phyloP scores from a whole-genome alignment of 2,797 vertebrate genomes.

The Hippoglossus hippoglossus region DNA sequence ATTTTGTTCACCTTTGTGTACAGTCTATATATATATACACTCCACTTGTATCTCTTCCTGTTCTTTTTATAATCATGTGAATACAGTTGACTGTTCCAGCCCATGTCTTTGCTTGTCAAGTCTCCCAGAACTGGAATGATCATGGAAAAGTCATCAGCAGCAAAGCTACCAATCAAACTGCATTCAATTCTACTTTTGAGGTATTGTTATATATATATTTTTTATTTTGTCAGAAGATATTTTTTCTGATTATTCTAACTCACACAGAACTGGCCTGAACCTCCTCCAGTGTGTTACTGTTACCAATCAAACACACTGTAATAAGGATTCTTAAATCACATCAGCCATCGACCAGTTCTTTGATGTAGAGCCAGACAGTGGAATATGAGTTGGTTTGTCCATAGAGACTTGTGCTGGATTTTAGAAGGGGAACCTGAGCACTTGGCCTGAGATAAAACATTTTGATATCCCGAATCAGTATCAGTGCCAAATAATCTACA shows the following conservation, averaged over 20 bases:
- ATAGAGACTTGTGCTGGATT: constrained; percentile 29
- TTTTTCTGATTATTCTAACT: too few species aligned
- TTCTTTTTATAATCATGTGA: too few species aligned
- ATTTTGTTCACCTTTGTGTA: too few species aligned
- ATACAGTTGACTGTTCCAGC: background rate
- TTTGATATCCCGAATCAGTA: constrained; percentile 17
- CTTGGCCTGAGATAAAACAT: constrained; percentile 42
- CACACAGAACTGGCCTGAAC: too few species aligned
- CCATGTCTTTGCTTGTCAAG: background rate
- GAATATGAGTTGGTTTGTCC: constrained; percentile 44
- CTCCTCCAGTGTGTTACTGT: too few species aligned
- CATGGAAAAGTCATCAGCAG: constrained; percentile 11
- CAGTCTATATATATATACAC: too few species aligned
- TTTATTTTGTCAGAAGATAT: too few species aligned
- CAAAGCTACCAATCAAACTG: background rate
- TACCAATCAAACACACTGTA: background rate
- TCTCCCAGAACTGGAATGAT: background rate
- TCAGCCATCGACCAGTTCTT: constrained; percentile 31
- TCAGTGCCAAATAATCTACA: constrained; percentile 38
- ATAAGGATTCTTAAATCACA: constrained; percentile 35
- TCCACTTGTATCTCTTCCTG: too few species aligned
- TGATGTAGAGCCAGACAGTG: constrained; percentile 30
- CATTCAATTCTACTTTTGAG: too few species aligned
- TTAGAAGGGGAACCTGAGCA: constrained; percentile 45
- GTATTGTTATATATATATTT: too few species aligned